Conservation (phyloP, 2,113 vertebrate genomes). For the Donacobius atricapilla region DNA sequence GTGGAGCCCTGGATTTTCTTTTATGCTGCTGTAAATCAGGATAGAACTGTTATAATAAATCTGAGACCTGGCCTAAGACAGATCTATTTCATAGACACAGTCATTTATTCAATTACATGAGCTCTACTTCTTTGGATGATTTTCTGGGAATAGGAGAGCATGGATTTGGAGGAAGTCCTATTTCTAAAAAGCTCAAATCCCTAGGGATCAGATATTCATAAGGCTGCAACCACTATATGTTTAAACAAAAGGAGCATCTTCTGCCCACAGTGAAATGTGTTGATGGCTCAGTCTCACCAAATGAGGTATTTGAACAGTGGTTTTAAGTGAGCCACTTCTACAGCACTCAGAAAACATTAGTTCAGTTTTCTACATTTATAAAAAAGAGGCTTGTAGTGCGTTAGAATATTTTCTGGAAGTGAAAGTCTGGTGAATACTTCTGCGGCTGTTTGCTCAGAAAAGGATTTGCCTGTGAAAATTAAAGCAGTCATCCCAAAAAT, state of each 20-base stretch:
- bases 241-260: conserved; percentile 17
- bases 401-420: background rate
- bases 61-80: background rate
- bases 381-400: background rate
- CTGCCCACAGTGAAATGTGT: background rate
- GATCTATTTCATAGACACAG: conserved; percentile 10
- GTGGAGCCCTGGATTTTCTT: background rate
- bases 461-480: background rate
- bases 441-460: background rate
- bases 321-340: background rate
- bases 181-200: conserved; percentile 45
- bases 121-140: conserved; percentile 15
- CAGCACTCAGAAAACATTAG: background rate
- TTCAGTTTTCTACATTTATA: background rate
- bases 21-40: background rate
- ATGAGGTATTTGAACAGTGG: background rate
- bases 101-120: conserved; percentile 20
- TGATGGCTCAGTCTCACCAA: background rate
- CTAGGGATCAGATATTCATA: conserved; percentile 9
- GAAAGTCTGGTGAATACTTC: background rate
- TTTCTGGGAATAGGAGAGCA: conserved; percentile 34
- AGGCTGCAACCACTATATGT: background rate
- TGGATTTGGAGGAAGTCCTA: conserved; percentile 7
- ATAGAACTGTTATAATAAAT: conserved; percentile 8
- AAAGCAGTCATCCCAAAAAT: background rate